phyloP scores from a whole-genome alignment of 2,888 invertebrate genomes.

The Tenthredo notha region DNA sequence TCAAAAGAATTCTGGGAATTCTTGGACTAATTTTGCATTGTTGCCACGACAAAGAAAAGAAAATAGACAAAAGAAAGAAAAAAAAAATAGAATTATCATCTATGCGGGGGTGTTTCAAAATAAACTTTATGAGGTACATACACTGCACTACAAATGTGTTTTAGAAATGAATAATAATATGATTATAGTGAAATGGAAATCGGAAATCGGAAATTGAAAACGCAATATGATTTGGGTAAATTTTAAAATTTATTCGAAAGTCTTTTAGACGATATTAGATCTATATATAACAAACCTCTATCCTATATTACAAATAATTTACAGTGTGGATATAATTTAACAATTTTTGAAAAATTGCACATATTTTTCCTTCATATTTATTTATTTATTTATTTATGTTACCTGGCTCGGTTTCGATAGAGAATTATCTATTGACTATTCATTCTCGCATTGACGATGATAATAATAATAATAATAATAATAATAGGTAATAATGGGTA shows the following conservation, averaged over 20 bases:
- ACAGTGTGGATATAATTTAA: constrained; percentile 50
- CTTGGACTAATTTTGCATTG: neutral
- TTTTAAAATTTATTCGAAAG: constrained; percentile 47
- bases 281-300: constrained; percentile 50
- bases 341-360: constrained; percentile 54
- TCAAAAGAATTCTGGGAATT: constrained; percentile 20
- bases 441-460: constrained; percentile 44
- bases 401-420: constrained; percentile 55
- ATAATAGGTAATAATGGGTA: neutral
- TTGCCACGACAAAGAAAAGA: neutral
- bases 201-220: neutral
- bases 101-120: constrained; percentile 3
- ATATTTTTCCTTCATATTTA: neutral
- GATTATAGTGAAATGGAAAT: neutral
- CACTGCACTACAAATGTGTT: neutral
- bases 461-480: constrained; percentile 4
- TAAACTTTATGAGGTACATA: neutral
- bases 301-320: constrained; percentile 54
- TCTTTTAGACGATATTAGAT: constrained; percentile 46
- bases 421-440: constrained; percentile 52
- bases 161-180: neutral
- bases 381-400: constrained; percentile 17
- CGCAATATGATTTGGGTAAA: constrained; percentile 20
- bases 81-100: neutral
- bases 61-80: neutral